Base-by-base conservation (phyloP, 2,113 vertebrate species). In the Cyphomyrus plagiostoma region DNA sequence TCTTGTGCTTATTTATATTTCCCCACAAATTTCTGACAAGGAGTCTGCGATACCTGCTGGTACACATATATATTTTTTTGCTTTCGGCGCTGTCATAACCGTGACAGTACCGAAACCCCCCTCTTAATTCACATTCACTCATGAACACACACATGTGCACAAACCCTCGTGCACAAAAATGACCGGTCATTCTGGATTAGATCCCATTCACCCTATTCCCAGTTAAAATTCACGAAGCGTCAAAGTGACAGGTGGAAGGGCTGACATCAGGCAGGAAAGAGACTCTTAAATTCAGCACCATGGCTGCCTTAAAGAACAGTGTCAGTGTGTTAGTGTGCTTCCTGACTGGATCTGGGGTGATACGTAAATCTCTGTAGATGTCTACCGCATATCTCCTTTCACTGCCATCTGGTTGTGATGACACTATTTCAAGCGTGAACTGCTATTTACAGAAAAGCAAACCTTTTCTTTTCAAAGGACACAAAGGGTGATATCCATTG, bases 321-420 rank as follows among this genome's bases (percentile, higher is more conserved):
- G 85, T 50, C 30, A 53, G 50, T 35, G 85, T 53, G 30, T 35
- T 26, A 87, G 85, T 39, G 30, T 56, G 50, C 80, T 89, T 88
- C 49, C 70, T 42, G 70, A 17, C 35, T 80, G 17, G 90, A 53
- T 87, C 62, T 80, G 62, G 30, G 39, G 77, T 84, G 39, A 84
- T 49, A 62, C 82, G 49, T 89, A 86, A 66, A 74, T 87, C 74
- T 90, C 62, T 93, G 92, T 92, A 94, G 92, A 92, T 90, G 93
- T 94, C 91, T 90, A 92, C 45, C 39, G 48, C 84, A 86, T 53
- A 91, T 89, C 91, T 90, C 80, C 88, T 91, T 87, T 92, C 83
- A 83, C 80, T 88, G 87, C 89, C 91, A 77, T 89, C 89, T 80
- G 46, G 35, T 89, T 91, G 92, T 92, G 92, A 91, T 94, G 91